Evolutionary conservation across 2,113 vertebrate genomes (phyloP).

Genomic region (Myotis davidii): DNA sequence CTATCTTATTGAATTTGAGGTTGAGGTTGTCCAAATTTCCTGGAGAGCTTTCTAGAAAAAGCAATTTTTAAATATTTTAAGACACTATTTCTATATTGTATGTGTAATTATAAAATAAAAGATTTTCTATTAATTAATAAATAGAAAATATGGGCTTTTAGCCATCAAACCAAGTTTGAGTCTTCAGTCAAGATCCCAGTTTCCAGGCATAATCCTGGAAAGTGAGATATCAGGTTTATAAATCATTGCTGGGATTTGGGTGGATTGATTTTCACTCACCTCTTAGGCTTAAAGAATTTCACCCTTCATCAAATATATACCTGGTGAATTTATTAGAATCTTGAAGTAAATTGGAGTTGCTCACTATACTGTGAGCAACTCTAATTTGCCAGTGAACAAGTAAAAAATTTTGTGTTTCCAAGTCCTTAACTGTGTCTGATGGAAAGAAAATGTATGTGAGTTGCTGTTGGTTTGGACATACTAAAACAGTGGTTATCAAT

Average conservation of each 20-base stretch:
- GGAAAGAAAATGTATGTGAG: not conserved
- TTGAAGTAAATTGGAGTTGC: not conserved
- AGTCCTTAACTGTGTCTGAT: not conserved
- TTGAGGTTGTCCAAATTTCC: not conserved
- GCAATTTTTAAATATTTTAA: not conserved
- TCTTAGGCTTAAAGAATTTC: not conserved
- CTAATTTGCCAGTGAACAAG: not conserved
- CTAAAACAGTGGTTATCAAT: not conserved
- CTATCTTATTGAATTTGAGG: not conserved
- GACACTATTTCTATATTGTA: not conserved
- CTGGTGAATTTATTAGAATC: not conserved
- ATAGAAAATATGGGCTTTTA: not conserved
- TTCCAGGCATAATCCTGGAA: not conserved
- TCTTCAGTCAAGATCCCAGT: not conserved
- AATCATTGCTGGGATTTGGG: not conserved
- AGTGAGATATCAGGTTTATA: not conserved
- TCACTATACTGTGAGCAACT: not conserved
- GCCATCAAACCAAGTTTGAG: not conserved
- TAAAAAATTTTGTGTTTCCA: not conserved
- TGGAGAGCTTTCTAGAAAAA: slow-evolving; percentile 18
- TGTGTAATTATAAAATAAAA: not conserved
- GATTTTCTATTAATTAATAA: not conserved
- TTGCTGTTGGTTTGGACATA: not conserved
- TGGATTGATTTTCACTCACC: not conserved
- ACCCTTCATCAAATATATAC: not conserved